phyloP scores from a whole-genome alignment of 1,140 invertebrate species.

The Brachionus angularis region DNA sequence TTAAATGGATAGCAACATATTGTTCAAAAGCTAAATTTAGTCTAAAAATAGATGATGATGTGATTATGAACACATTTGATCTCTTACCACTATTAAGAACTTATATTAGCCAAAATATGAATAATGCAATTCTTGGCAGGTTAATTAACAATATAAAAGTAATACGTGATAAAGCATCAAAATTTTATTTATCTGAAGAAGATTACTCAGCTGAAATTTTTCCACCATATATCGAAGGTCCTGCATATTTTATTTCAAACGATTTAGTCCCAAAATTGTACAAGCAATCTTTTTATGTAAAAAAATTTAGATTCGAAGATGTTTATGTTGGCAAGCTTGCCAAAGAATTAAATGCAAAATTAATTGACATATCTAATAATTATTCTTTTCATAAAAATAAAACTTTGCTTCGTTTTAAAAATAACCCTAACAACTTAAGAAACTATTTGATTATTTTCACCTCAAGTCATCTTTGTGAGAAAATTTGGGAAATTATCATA shows the following conservation, averaged over 20 bases:
- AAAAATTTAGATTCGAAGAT: slow-evolving; percentile 6
- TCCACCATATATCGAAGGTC: not conserved
- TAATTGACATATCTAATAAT: too few relatives aligned
- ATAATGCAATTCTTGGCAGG: not conserved
- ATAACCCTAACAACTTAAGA: too few relatives aligned
- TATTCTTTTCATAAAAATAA: too few relatives aligned
- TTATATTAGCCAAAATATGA: not conserved
- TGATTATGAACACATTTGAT: slow-evolving; percentile 45
- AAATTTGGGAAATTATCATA: too few relatives aligned
- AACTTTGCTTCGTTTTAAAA: too few relatives aligned
- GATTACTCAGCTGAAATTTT: not conserved
- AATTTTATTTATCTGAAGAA: slow-evolving; percentile 11
- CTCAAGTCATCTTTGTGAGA: too few relatives aligned
- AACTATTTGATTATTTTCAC: too few relatives aligned
- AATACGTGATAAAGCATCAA: not conserved
- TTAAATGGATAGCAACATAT: slow-evolving; percentile 45
- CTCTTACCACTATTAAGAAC: not conserved
- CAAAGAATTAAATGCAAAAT: not conserved
- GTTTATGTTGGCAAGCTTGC: slow-evolving; percentile 13
- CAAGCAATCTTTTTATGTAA: not conserved
- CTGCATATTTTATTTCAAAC: not conserved
- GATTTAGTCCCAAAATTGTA: not conserved
- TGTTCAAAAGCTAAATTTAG: slow-evolving; percentile 44
- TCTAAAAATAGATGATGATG: slow-evolving; percentile 47
- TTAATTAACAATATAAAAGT: not conserved